These are phyloP conservation scores for Furcifer pardalis DNA, from an alignment of 2,797 vertebrate species.

Conservation along the genomic window DNA sequence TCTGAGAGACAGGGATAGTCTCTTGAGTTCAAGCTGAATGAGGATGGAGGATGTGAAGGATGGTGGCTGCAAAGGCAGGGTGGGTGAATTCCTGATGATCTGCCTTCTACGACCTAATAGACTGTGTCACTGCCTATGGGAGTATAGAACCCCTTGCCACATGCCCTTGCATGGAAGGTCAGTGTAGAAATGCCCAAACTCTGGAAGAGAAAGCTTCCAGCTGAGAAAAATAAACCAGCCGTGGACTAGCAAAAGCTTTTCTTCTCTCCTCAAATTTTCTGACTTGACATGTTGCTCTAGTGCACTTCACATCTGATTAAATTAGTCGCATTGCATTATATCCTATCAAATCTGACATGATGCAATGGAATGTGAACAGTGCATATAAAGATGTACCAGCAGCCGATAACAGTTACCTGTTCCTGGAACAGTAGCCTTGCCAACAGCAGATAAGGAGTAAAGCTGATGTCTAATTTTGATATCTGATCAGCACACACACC, in stretches of 20 bases:
- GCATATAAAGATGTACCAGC: conserved; percentile 64
- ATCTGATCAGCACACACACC: too few species aligned
- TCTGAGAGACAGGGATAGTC: conserved; percentile 42
- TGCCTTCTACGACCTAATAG: conserved; percentile 62
- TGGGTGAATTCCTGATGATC: conserved; percentile 54
- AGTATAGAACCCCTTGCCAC: conserved; percentile 59
- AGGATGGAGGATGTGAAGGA: conserved; percentile 52
- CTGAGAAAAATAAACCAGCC: conserved; percentile 68
- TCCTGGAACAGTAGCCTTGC: conserved; percentile 17
- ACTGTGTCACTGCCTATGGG: conserved; percentile 68
- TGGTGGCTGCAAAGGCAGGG: conserved; percentile 61
- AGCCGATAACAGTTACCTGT: conserved; percentile 44
- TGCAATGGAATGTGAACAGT: conserved; percentile 67
- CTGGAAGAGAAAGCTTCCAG: conserved; percentile 62
- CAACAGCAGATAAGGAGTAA: conserved; percentile 34
- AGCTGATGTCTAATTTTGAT: conserved; percentile 23
- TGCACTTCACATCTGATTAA: conserved; percentile 74
- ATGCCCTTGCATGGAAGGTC: conserved; percentile 72
- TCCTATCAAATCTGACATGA: conserved; percentile 67
- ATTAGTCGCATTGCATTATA: conserved; percentile 74
- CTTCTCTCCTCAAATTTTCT: conserved; percentile 47
- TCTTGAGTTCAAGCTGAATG: conserved; percentile 42
- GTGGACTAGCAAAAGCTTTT: conserved; percentile 56
- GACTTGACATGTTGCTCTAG: conserved; percentile 60
- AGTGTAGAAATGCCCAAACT: conserved; percentile 65